Conservation (phyloP, 2,888 invertebrate genomes). For the Coecobrya sp. region DNA sequence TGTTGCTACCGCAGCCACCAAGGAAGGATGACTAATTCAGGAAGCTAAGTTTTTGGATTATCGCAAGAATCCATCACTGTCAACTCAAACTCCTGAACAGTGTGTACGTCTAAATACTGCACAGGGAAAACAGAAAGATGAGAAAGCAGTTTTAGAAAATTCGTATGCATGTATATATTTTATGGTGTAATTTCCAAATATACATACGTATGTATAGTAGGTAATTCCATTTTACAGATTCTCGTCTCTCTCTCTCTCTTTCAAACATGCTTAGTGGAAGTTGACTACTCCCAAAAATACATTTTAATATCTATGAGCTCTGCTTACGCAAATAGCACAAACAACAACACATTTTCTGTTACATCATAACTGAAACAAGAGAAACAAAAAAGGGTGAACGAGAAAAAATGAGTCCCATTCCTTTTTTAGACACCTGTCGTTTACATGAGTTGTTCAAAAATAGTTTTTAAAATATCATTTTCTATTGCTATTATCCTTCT, state of each 20-base stretch:
- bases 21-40: constrained; percentile 82
- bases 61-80: constrained; percentile 81
- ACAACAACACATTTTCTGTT: constrained; percentile 28
- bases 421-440: constrained; percentile 67
- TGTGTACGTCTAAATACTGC: constrained; percentile 61
- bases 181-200: neutral
- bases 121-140: constrained; percentile 62
- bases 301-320: constrained; percentile 29
- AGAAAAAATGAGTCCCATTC: constrained; percentile 27
- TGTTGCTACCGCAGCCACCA: neutral
- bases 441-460: constrained; percentile 43
- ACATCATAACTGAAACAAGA: neutral
- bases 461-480: constrained; percentile 34
- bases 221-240: constrained; percentile 28
- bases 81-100: constrained; percentile 73
- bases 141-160: constrained; percentile 8
- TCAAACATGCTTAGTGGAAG: constrained; percentile 3
- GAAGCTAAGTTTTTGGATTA: constrained; percentile 79
- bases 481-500: neutral
- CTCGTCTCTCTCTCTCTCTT: constrained; percentile 13
- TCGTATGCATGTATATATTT: neutral
- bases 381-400: neutral
- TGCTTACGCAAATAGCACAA: constrained; percentile 38
- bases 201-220: neutral
- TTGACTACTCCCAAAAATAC: neutral